phyloP scores from a whole-genome alignment of 2,113 vertebrate genomes.

The Willisornis vidua region DNA sequence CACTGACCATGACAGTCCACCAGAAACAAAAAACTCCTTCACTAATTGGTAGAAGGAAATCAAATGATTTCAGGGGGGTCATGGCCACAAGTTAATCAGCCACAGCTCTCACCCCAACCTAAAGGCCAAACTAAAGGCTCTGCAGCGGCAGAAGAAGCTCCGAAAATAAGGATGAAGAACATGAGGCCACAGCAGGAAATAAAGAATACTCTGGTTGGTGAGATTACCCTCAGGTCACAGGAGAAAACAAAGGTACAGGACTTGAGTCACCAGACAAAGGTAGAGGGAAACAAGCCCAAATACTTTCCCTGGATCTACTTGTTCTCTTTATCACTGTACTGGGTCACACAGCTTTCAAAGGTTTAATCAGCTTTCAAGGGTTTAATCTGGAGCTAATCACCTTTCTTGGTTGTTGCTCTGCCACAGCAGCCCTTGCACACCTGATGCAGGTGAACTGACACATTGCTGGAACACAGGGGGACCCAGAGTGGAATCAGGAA shows the following conservation, averaged over 20 bases:
- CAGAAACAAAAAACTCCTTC: neutral
- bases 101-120: neutral
- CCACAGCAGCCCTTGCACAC: neutral
- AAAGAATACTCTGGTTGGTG: neutral
- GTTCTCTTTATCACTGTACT: neutral
- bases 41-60: neutral
- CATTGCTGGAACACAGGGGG: neutral
- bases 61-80: neutral
- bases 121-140: neutral
- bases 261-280: neutral
- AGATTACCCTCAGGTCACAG: neutral
- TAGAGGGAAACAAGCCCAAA: neutral
- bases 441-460: neutral
- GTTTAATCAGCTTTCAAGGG: neutral
- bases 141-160: neutral
- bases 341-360: neutral
- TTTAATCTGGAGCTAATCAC: conserved; percentile 8
- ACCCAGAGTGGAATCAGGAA: neutral
- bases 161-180: neutral
- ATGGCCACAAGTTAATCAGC: neutral
- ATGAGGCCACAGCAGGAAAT: neutral
- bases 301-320: neutral
- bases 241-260: neutral
- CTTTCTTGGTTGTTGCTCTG: neutral
- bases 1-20: neutral